Evolutionary conservation across 2,113 vertebrate genomes (phyloP), one percentile per base, ranked within the genome.

Genomic region (Panthera tigris): DNA sequence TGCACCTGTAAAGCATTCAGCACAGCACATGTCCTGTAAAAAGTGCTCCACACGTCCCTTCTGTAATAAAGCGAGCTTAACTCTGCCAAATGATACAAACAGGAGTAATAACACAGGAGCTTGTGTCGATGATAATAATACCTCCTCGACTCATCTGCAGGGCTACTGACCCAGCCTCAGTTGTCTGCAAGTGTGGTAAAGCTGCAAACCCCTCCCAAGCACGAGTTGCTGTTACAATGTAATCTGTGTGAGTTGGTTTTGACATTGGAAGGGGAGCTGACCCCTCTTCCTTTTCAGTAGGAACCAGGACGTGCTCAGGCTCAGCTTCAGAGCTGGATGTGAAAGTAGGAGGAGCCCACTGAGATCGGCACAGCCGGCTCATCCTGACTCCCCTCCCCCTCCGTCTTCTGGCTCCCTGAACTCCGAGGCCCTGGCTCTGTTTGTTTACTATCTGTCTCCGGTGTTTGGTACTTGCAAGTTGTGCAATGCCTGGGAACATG

Each of bases 371-470:
- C 16, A 19, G 91, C 25, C 52, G 16, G 91, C 84, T 55, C 5
- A 0, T 14, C 57, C 23, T 14, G 52, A 5, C 84, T 66, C 31
- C 89, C 11, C 27, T 15, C 45, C 9, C 52, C 36, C 4, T 10
- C 29, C 14, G 21, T 25, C 50, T 71, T n/a, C 71, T 55, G 82
- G 92, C 48, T 65, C 55, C 52, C 41, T 4, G 7, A 27, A 29
- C 89, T 45, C 73, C 4, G 61, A 81, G 69, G 74, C 65, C 83
- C 89, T 8, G 7, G 2, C 55, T 68, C 36, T 96, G 31, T 87
- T 78, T 96, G 80, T 94, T 97, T 88, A 48, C 95, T 88, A 83
- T 90, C 85, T 31, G 61, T 13, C 68, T 39, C 66, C 83, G 36
- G 61, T 29, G 79, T 93, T 81, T 36, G 57, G 45, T 55, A 45